These are phyloP conservation scores for Scomberomorus guttatus DNA, from an alignment of 2,797 vertebrate genomes.

Conservation along the genomic window DNA sequence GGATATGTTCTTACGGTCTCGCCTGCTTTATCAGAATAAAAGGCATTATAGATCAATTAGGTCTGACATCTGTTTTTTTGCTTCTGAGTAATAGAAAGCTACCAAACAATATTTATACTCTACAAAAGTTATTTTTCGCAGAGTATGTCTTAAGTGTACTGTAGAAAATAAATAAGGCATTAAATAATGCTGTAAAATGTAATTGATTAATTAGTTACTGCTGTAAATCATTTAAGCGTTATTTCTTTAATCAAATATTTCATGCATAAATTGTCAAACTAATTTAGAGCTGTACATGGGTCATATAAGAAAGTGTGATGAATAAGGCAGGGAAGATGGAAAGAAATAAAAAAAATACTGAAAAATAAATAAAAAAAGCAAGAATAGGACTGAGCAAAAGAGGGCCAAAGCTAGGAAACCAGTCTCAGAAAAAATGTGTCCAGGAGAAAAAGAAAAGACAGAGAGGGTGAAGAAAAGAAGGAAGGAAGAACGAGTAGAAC, in stretches of 20 bases:
- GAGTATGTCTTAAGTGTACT: neutral
- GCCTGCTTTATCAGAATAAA: conserved; percentile 84
- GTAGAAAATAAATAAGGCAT: neutral
- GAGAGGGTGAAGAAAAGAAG: neutral
- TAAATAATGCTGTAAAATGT: neutral
- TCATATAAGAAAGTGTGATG: neutral
- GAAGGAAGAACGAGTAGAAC: neutral
- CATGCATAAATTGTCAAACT: conserved; percentile 40
- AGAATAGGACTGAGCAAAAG: neutral
- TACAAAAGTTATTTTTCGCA: neutral
- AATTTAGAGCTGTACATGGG: conserved; percentile 17
- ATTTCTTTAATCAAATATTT: conserved; percentile 2
- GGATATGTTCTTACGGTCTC: conserved; percentile 88
- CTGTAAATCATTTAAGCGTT: neutral
- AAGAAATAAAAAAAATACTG: neutral
- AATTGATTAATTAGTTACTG: neutral
- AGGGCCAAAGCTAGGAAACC: neutral
- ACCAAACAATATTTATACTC: neutral
- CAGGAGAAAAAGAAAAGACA: neutral
- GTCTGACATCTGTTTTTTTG: conserved; percentile 39
- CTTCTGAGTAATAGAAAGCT: neutral
- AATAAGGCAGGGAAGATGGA: neutral
- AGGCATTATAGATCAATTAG: conserved; percentile 72
- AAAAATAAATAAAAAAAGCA: neutral
- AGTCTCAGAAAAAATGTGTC: neutral